Evolutionary conservation across 2,888 invertebrate species (phyloP), one percentile per base, ranked within the genome.

Genomic region (Mechanitis messenoides): DNA sequence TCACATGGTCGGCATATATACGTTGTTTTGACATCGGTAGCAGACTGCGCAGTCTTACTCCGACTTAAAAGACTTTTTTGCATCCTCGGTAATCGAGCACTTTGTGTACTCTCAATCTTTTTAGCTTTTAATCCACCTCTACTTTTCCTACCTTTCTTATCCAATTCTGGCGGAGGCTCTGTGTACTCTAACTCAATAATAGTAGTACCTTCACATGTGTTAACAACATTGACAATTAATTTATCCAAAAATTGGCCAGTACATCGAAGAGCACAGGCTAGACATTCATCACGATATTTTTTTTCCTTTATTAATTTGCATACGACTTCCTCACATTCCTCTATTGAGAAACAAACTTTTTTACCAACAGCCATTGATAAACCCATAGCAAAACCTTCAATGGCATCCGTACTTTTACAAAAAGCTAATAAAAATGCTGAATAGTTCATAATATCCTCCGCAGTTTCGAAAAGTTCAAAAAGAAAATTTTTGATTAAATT

Each of bases 341-440:
- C 75, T 28, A 76, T 68, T 53, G 85, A 78, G 69, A 78, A 85
- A 74, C 93, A 93, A 4, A 91, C 83, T 60, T 80, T 80, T 71
- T 87, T 91, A 1, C 93, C 93, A 9, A 92, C 72, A 28, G 91
- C 87, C 68, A 93, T 80, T 31, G 91, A 87, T 31, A 93, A 70
- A 1, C 93, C 93, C 66, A 90, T 91, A 0, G 82, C 90, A 58
- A 93, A 89, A 0, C 93, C 93, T 69, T 85, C 78, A 4, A 87
- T 77, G 0, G 92, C 90, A 71, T 92, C 81, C 28, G 72, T 65
- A 70, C 85, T 91, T 80, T 93, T 93, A 72, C 93, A 93, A 70
- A 93, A 92, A 31, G 91, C 91, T 63, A 94, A 75, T 45, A 94
- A 76, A 71, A 94, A 83, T 4, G 92, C 92, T 0, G 93, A 91